These are phyloP conservation scores for Papilio gigon DNA, from an alignment of 2,888 invertebrate genomes.

Conservation along the genomic window DNA sequence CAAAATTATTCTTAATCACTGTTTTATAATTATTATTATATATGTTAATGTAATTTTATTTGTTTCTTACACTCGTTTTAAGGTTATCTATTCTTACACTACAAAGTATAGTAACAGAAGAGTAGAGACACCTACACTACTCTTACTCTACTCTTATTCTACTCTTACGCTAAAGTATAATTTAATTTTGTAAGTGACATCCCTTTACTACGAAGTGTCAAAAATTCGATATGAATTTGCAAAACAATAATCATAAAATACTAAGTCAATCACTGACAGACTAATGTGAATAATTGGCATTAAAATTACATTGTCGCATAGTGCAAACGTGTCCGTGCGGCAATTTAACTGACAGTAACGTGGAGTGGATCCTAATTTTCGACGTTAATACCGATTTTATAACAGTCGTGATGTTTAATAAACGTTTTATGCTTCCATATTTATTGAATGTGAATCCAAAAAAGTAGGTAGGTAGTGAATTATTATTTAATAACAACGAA, in stretches of 20 bases:
- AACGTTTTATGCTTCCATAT: not conserved
- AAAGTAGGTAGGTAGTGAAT: not conserved
- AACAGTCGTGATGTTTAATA: conserved; percentile 16
- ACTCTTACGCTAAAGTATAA: too few relatives aligned
- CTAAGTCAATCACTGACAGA: not conserved
- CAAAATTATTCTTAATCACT: not conserved
- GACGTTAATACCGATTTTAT: conserved; percentile 13
- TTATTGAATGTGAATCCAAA: not conserved
- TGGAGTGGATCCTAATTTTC: conserved; percentile 12
- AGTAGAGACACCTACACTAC: too few relatives aligned
- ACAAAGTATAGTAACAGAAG: too few relatives aligned
- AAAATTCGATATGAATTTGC: not conserved
- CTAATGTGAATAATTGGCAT: not conserved
- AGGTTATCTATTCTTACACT: too few relatives aligned
- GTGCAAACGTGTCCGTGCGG: not conserved
- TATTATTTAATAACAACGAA: not conserved
- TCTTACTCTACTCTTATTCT: too few relatives aligned
- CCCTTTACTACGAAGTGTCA: too few relatives aligned
- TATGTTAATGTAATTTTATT: not conserved
- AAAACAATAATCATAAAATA: not conserved
- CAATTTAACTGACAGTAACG: conserved; percentile 18
- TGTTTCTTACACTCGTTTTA: too few relatives aligned
- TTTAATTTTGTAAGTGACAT: too few relatives aligned
- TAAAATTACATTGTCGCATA: not conserved
- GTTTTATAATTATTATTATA: not conserved